Base-by-base conservation (phyloP, 2,113 vertebrate genomes). In the Gasterosteus aculeatus region DNA sequence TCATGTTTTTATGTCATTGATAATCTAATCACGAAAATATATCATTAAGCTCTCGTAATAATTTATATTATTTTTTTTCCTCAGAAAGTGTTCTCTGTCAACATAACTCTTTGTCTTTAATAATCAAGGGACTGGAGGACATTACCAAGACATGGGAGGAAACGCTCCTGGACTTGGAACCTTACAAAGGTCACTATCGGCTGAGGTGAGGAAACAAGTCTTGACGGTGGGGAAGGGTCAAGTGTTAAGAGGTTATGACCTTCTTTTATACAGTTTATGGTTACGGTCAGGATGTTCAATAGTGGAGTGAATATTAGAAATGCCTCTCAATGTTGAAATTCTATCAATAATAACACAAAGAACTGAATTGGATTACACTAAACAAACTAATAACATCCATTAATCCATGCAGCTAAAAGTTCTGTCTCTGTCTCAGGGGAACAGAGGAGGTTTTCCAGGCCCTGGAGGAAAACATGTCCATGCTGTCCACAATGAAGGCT, bases 391-490 rank as follows among this genome's bases (percentile, higher is more conserved):
- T 19, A 10, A 54, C 14, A 5, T 53, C 7, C 8, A 16, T n/a
- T 54, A 42, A 59, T 65, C 14, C 8, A 59, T 72, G 8, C 41
- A 56, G 44, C 39, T 69, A 22, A 3, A 12, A 14, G 58, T 3
- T 62, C 11, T 11, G 11, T 47, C 5, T 1, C 14, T 3, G 3
- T 80, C 4, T 35, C 88, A 98, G 96, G 78, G 91, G 92, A 5
- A 96, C 95, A 7, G 96, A 96, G 18, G 95, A 96, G 2, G 83
- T 96, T 15, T 95, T 97, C 87, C 95, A 95, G 85, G 92, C 88
- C 0, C 86, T 97, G 83, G 96, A 98, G 71, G 96, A 98, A 71
- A 96, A 96, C 84, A 96, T 97, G 85, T 94, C 96, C 31, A 84
- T 91, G 12, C 80, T 98, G 69, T 96, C 96, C 42, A 96, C 94